Conservation (phyloP, 2,797 vertebrate species). For the Falco peregrinus region DNA sequence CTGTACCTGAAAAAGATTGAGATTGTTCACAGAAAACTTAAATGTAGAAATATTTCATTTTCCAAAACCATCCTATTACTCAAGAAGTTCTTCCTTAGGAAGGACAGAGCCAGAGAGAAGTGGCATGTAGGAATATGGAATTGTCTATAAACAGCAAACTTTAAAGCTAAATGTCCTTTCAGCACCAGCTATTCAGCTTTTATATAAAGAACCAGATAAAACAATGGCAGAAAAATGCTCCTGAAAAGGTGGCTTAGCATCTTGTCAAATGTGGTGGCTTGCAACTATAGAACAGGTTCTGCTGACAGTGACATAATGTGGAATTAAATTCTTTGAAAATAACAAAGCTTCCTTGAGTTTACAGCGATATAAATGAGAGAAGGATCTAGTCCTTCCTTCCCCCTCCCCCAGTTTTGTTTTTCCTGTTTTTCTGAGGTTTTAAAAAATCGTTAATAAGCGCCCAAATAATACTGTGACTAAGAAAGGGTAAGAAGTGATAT, state of each 20-base stretch:
- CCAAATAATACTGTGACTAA: background rate
- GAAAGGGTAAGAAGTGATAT: background rate
- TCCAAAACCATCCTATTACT: background rate
- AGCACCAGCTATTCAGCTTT: background rate
- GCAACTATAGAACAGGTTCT: background rate
- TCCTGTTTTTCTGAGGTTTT: background rate
- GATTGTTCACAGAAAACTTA: background rate
- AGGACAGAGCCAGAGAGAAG: background rate
- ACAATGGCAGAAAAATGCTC: background rate
- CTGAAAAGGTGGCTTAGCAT: background rate
- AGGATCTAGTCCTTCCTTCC: background rate
- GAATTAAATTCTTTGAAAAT: background rate
- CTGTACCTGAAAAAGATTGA: conserved; percentile 69
- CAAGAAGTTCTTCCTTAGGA: background rate
- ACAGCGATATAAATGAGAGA: background rate
- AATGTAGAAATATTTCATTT: background rate
- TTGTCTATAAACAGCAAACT: background rate
- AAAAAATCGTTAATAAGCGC: background rate
- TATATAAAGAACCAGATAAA: background rate
- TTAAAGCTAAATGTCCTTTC: background rate
- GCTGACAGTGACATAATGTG: background rate
- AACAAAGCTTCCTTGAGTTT: background rate
- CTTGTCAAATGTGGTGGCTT: background rate
- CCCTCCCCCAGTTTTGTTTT: background rate
- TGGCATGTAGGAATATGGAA: background rate